Evolutionary conservation across 1,140 invertebrate species (phyloP).

Genomic region (Wiebesia pumilae): DNA sequence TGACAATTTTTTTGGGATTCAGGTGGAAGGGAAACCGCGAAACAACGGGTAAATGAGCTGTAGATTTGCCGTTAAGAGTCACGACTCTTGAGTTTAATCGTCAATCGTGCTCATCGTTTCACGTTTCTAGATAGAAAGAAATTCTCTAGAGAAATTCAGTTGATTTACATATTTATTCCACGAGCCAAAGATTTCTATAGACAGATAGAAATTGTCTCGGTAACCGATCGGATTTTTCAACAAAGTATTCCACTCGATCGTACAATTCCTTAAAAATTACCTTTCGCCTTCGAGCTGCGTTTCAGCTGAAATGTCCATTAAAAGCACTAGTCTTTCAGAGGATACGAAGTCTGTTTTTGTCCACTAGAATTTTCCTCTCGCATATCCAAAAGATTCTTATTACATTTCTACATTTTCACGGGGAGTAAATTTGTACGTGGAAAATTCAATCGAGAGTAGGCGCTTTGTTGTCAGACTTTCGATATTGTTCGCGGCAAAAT

Average conservation of each 20-base stretch:
- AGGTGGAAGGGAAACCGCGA: neutral
- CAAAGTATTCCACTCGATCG: neutral
- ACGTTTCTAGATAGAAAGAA: neutral
- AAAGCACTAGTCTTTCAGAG: neutral
- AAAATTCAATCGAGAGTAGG: too few species aligned
- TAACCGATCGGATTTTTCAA: conserved; percentile 44
- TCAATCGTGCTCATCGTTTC: neutral
- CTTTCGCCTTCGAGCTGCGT: too few species aligned
- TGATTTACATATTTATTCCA: conserved; percentile 64
- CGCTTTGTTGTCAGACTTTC: too few species aligned
- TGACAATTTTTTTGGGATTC: neutral
- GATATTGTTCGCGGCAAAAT: too few species aligned
- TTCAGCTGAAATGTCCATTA: neutral
- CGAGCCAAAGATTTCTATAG: conserved; percentile 55
- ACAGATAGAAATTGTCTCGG: conserved; percentile 58
- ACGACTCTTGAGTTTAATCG: conserved; percentile 7
- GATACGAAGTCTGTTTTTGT: neutral
- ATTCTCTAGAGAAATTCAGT: conserved; percentile 2
- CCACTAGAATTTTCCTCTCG: too few species aligned
- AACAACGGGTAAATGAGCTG: neutral
- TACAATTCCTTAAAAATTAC: neutral
- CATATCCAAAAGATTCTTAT: too few species aligned
- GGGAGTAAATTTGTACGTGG: too few species aligned
- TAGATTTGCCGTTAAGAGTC: neutral
- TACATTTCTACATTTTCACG: too few species aligned